Conservation (phyloP, 2,888 invertebrate genomes). For the Ischnus inquisitorius region DNA sequence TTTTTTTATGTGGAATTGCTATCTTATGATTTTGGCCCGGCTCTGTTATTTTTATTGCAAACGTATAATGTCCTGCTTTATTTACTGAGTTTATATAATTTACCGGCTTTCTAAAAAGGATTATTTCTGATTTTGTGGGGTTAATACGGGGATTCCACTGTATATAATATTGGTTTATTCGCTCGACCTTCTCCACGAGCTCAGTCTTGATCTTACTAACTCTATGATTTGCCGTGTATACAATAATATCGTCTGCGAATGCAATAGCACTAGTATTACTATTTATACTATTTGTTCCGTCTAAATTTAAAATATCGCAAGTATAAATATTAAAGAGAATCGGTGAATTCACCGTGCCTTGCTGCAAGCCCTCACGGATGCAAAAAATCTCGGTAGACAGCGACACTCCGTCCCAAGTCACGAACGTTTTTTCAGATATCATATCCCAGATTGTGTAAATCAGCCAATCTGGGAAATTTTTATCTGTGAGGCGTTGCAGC, state of each 20-base stretch:
- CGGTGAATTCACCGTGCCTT: slow-evolving; percentile 67
- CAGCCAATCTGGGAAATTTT: neutral
- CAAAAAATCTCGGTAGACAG: neutral
- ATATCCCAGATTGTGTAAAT: neutral
- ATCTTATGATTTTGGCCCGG: neutral
- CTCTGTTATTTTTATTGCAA: slow-evolving; percentile 29
- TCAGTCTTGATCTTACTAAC: neutral
- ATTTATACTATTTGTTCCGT: slow-evolving; percentile 33
- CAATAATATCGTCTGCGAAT: slow-evolving; percentile 65
- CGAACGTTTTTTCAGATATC: neutral
- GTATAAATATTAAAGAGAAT: slow-evolving; percentile 61
- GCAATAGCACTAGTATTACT: slow-evolving; percentile 20
- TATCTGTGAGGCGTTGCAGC: neutral
- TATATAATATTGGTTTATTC: slow-evolving; percentile 35
- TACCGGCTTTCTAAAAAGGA: slow-evolving; percentile 46
- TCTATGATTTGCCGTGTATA: slow-evolving; percentile 12
- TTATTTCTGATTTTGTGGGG: slow-evolving; percentile 53
- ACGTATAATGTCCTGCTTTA: slow-evolving; percentile 23
- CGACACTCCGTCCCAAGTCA: neutral
- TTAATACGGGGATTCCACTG: slow-evolving; percentile 57
- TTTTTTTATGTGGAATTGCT: neutral
- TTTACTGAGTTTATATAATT: slow-evolving; percentile 9
- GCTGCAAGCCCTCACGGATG: neutral
- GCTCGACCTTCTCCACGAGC: slow-evolving; percentile 30
- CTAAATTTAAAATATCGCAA: slow-evolving; percentile 55